A percentile compares a stretch with the other conserved stretches of the same genome.
Evolutionary conservation across 2,888 invertebrate genomes (phyloP).

Genomic region (Dendrolimus houi): DNA sequence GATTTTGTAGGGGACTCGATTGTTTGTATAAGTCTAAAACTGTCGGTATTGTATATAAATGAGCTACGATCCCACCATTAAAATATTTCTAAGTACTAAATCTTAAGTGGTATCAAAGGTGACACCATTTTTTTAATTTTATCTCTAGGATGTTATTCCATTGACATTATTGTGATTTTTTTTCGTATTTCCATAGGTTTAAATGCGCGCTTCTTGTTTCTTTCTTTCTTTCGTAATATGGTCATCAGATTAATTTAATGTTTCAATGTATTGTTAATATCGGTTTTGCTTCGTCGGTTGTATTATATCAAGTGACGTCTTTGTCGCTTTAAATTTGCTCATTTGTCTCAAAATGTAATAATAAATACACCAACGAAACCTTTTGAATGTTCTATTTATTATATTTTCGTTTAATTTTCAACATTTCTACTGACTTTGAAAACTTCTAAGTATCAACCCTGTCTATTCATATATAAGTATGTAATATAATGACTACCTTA

Average conservation of each 20-base stretch:
- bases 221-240: conserved; percentile 30
- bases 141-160: conserved; percentile 63
- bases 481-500: conserved; percentile 50
- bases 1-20: conserved; percentile 63
- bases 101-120: conserved; percentile 60
- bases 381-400: neutral
- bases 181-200: conserved; percentile 61
- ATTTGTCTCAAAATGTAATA: conserved; percentile 13
- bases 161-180: conserved; percentile 68
- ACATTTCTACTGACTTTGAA: conserved; percentile 3
- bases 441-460: conserved; percentile 22
- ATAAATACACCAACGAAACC: neutral
- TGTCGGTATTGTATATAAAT: conserved; percentile 73
- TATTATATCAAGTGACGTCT: conserved; percentile 30
- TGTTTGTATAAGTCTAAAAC: conserved; percentile 68
- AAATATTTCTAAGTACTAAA: conserved; percentile 72
- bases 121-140: conserved; percentile 51
- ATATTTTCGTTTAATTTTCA: conserved; percentile 1
- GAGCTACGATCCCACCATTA: conserved; percentile 74
- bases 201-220: conserved; percentile 48
- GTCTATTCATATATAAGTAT: conserved; percentile 41
- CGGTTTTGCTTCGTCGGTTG: conserved; percentile 47
- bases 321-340: conserved; percentile 49
- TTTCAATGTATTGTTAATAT: conserved; percentile 41
- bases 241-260: conserved; percentile 45